Base-by-base conservation (phyloP, 2,113 vertebrate genomes). In the Erythrocebus patas region DNA sequence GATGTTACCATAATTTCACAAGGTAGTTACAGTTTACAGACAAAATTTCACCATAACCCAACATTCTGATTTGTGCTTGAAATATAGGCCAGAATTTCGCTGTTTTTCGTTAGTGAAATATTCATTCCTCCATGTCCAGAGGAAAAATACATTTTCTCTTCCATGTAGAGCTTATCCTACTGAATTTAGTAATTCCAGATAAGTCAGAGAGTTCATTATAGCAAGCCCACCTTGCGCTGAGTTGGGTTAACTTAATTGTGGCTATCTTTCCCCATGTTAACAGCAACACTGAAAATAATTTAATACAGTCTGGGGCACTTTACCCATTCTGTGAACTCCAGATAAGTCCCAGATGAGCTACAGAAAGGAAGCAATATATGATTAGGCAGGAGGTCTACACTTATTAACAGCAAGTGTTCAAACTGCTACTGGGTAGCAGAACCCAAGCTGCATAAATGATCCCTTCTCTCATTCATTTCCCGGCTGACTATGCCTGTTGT, bases 291-390 rank as follows among this genome's bases (percentile, higher is more conserved):
- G 93, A 14, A 95, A 97, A 95, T 3, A 50, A 93, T 97, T 96
- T 97, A 97, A 5, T 96, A 91, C 83, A 92, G 97, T 98, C 97
- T 95, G 93, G 96, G 95, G 89, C 95, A 97, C 94, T 98, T 98
- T 96, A 64, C 87, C 94, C 95, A 98, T 98, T 57, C 97, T 95
- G 95, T 93, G 97, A 98, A 96, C 97, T 98, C 95, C 90, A 96
- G 98, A 96, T 96, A 98, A 98, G 97, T 97, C 98, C 96, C 95
- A 96, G 32, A 95, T 50, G 97, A 98, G 95, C 97, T 97, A 93
- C 80, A 85, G 97, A 92, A 89, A 95, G 94, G 96, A 98, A 98
- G 97, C 91, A 97, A 35, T 88, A 97, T 82, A 93, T 96, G 97
- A 97, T 98, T 93, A 95, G 96, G 96, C 96, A 97, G 97, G 97